Evolutionary conservation across 2,797 vertebrate species (phyloP).

Genomic region (Eulemur rubriventer): DNA sequence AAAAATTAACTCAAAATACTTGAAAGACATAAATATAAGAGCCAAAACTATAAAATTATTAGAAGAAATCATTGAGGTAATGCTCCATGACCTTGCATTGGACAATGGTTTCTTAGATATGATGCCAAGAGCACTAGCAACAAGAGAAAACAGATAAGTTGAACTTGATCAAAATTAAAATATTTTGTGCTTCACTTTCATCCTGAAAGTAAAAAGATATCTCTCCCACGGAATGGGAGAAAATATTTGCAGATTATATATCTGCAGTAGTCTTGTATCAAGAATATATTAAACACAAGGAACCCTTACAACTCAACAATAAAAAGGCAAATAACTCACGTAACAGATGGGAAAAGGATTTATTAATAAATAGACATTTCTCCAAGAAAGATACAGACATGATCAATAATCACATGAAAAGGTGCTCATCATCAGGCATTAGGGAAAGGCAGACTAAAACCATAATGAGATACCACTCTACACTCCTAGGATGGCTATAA

Average conservation of each 20-base stretch:
- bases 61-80: not conserved
- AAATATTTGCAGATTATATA: not conserved
- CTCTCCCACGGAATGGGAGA: not conserved
- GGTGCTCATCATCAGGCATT: not conserved
- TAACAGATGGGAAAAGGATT: not conserved
- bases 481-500: not conserved
- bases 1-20: not conserved
- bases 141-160: not conserved
- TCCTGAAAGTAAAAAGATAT: not conserved
- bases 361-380: not conserved
- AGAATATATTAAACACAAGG: not conserved
- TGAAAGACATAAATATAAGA: not conserved
- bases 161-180: not conserved
- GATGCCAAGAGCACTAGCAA: not conserved
- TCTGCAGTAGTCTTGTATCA: not conserved
- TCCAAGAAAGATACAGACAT: not conserved
- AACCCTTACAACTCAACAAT: not conserved
- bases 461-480: not conserved
- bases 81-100: not conserved
- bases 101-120: not conserved
- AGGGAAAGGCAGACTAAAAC: not conserved
- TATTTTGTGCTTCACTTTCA: not conserved
- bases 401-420: not conserved
- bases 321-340: not conserved
- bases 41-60: not conserved